Evolutionary conservation across 2,113 vertebrate species (phyloP), one percentile per base, ranked within the genome.

Genomic region (Rhineura floridana): DNA sequence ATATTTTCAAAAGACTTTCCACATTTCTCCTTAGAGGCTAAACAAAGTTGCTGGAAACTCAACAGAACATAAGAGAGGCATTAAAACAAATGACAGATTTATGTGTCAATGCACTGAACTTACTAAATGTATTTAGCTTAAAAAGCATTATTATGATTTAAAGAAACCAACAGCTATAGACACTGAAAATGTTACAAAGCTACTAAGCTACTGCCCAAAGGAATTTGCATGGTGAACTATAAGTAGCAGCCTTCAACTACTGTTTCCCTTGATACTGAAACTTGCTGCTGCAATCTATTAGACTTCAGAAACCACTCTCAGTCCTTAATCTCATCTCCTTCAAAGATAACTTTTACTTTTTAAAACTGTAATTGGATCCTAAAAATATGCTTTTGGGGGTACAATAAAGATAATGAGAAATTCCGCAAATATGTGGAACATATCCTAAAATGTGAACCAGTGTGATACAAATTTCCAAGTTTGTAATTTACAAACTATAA

Each of bases 11-110:
- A 50, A 39, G 48, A 9, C 48, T 72, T 72, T 72, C 19, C n/a
- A 72, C 21, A 55, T 55, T 69, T 89, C 80, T 81, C 44, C 30
- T 52, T 85, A 90, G 91, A 90, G n/a, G 83, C 81, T 76, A 87
- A 87, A 88, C 28, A 91, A 84, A 83, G 87, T 86, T 84, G 36
- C 1, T 88, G 46, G 87, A 67, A 78, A 69, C 82, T 84, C 17
- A 70, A 83, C 77, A 80, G n/a, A 91, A 80, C 39, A n/a, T 69
- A 84, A 85, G 88, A 82, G 73, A 42, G 33, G 6, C 67, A 75
- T 87, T 90, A 78, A 87, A 87, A 88, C 78, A 0, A 92, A 77
- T 67, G 88, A n/a, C 55, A 84, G 39, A 69, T 15, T 80, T 84
- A 89, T 55, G n/a, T 89, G 46, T 84, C 65, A 84, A 3, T 7